These are phyloP conservation scores for Deilephila elpenor DNA, from an alignment of 2,888 invertebrate species.

Conservation along the genomic window DNA sequence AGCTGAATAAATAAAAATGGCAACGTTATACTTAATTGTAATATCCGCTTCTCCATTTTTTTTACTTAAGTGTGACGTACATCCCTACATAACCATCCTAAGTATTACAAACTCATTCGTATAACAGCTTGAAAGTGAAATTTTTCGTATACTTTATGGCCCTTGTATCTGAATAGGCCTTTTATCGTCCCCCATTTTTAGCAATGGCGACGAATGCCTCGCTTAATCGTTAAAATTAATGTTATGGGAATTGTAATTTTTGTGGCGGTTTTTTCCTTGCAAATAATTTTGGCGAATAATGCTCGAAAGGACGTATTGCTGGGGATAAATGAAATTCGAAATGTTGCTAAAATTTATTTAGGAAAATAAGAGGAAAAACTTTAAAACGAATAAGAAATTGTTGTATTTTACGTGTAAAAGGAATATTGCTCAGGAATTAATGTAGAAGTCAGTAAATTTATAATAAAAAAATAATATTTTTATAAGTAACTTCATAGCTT, in stretches of 20 bases:
- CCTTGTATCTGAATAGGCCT: conserved; percentile 68
- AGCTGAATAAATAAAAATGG: no score
- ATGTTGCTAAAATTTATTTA: background rate
- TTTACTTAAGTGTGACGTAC: background rate
- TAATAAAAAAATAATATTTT: no score
- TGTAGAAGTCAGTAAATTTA: no score
- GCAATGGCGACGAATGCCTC: conserved; percentile 61
- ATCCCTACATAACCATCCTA: conserved; percentile 66
- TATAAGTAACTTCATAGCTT: no score
- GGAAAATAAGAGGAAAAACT: background rate
- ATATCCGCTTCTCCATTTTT: no score
- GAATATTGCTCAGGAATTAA: no score
- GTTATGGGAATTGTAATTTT: conserved; percentile 58
- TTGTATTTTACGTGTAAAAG: no score
- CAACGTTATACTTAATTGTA: no score
- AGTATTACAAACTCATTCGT: conserved; percentile 71
- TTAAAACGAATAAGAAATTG: no score
- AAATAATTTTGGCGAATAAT: conserved; percentile 20
- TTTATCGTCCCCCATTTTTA: conserved; percentile 52
- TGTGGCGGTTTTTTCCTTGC: conserved; percentile 15
- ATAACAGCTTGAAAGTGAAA: conserved; percentile 65
- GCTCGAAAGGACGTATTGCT: background rate
- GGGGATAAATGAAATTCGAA: conserved; percentile 6
- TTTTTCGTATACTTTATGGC: conserved; percentile 72
- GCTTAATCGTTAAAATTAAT: conserved; percentile 80